Evolutionary conservation across 1,140 invertebrate species (phyloP), one percentile per base, ranked within the genome.

Genomic region (Muscidifurax raptorellus): DNA sequence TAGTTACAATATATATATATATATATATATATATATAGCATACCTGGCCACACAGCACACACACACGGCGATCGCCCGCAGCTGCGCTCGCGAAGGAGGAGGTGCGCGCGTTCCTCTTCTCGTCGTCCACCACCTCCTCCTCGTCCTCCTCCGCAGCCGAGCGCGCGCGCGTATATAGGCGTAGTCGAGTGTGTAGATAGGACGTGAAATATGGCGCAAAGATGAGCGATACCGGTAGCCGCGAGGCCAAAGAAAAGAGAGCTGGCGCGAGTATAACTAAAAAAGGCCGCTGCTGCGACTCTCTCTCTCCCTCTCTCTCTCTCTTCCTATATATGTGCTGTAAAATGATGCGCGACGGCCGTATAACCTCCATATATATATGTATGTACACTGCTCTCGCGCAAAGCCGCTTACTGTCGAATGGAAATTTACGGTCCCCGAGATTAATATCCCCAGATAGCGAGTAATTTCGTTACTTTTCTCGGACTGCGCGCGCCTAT

Each of bases 161-260:
- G 13, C 32, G 71, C 32, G 83, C 86, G 82, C 25, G 28, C 22
- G 22, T 12, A 86, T 88, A 89, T 88, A 90, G 88, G 88, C 88
- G 89, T 88, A 88, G 87, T 87, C 87, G 82, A 87, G 88, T 88
- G 88, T 89, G 88, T 83, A 89, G 90, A 91, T 91, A 91, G 89
- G 87, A 85, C 87, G 87, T 90, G 90, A 91, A 91, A 91, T 91
- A 91, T 90, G 87, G 88, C 87, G 83, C 87, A 84, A 86, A 90
- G 89, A 91, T 90, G 90, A 90, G 87, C 88, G 89, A 90, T 90
- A 90, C 87, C 87, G 78, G 89, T 89, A 89, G 88, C 86, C 86
- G 72, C 82, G 74, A 86, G 86, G 76, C 52, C 82, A 85, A 87
- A 85, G 52, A 76, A 86, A 82, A 84, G 32, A 80, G 36, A 66